Evolutionary conservation across 2,888 invertebrate genomes (phyloP).

Genomic region (Phyto melanocephala): DNA sequence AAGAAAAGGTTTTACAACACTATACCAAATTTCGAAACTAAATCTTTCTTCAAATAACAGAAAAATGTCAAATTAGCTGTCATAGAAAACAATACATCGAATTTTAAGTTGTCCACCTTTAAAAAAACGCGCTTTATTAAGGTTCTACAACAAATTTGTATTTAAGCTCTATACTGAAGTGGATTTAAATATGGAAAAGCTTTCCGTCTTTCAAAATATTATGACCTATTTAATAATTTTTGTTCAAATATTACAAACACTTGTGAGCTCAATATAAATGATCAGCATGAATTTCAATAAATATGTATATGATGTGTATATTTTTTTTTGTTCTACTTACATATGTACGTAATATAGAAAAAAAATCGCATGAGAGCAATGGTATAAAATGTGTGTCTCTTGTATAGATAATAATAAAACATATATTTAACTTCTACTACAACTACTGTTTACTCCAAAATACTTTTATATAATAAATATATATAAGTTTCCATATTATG

Average conservation of each 20-base stretch:
- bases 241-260: not conserved
- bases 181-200: no score
- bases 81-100: no score
- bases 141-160: no score
- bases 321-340: slow-evolving; percentile 37
- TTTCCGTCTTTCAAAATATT: no score
- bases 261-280: slow-evolving; percentile 10
- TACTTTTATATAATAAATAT: not conserved
- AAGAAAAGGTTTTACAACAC: no score
- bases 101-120: no score
- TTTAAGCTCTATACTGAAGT: no score
- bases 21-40: no score
- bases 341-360: slow-evolving; percentile 30
- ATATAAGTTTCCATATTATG: not conserved
- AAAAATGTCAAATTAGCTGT: no score
- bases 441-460: slow-evolving; percentile 14
- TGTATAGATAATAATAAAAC: not conserved
- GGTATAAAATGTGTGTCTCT: slow-evolving; percentile 31
- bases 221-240: no score
- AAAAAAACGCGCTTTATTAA: no score
- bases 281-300: slow-evolving; percentile 43
- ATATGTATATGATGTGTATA: not conserved
- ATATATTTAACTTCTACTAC: slow-evolving; percentile 18
- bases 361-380: slow-evolving; percentile 58
- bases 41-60: no score